Evolutionary conservation across 1,140 invertebrate species (phyloP).

Genomic region (Camponotus floridanus): DNA sequence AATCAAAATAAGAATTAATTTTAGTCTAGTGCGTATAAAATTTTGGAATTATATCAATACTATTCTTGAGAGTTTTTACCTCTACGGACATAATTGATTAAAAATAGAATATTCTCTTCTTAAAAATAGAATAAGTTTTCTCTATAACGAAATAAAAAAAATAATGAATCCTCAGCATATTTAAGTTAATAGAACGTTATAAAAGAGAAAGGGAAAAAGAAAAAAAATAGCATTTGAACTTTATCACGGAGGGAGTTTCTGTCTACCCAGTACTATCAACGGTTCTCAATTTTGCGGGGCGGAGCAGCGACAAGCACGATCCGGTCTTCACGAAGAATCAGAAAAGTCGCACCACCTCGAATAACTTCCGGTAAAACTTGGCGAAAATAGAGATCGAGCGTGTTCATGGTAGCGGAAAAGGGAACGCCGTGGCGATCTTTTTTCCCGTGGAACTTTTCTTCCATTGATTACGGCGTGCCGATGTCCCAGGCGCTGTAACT

Average conservation of each 20-base stretch:
- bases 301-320: constrained; percentile 62
- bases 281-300: constrained; percentile 62
- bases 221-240: constrained; percentile 43
- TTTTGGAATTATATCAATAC: constrained; percentile 2
- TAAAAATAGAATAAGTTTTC: neutral
- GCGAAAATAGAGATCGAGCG: constrained; percentile 75
- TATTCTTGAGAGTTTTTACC: neutral
- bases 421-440: constrained; percentile 60
- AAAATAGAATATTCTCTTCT: neutral
- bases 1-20: neutral
- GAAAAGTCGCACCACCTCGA: constrained; percentile 58
- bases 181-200: constrained; percentile 54
- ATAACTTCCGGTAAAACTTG: constrained; percentile 71
- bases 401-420: constrained; percentile 77
- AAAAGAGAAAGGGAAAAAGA: neutral
- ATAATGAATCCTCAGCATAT: constrained; percentile 18
- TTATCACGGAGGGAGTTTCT: constrained; percentile 57
- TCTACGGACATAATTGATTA: neutral
- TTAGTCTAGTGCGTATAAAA: neutral
- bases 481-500: constrained; percentile 58
- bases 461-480: constrained; percentile 64
- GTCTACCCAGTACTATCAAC: constrained; percentile 47
- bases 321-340: constrained; percentile 61
- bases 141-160: neutral
- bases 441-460: constrained; percentile 60